phyloP scores from a whole-genome alignment of 1,140 invertebrate genomes.

The Scaptomyza montana region DNA sequence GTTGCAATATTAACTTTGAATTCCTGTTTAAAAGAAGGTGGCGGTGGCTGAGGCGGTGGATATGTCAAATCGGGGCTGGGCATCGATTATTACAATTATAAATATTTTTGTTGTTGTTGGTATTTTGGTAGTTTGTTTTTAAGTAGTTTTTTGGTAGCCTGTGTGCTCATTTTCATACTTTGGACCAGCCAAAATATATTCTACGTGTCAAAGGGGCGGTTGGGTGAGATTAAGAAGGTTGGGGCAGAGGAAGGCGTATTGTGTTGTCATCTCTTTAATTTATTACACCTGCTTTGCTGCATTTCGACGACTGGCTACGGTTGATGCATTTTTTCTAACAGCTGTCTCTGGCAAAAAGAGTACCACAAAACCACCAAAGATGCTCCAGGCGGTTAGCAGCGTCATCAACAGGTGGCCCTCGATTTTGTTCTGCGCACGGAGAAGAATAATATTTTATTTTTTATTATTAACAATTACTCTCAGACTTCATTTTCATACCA shows the following conservation, averaged over 20 bases:
- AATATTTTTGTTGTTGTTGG: conserved; percentile 24
- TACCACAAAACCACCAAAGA: conserved; percentile 84
- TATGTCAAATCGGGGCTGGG: conserved; percentile 52
- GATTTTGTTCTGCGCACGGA: conserved; percentile 78
- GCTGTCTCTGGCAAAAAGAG: conserved; percentile 81
- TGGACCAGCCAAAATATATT: conserved; percentile 82
- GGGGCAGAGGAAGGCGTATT: not conserved
- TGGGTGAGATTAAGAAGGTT: not conserved
- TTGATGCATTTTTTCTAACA: conserved; percentile 48
- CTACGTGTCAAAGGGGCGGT: conserved; percentile 12
- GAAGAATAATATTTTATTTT: not conserved
- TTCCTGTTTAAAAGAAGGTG: conserved; percentile 45
- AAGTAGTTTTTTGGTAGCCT: conserved; percentile 32
- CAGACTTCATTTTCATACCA: conserved; percentile 84
- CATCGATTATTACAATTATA: conserved; percentile 33
- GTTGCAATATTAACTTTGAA: conserved; percentile 34
- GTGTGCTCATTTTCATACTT: conserved; percentile 55
- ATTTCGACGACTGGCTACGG: conserved; percentile 43
- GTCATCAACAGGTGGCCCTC: conserved; percentile 83
- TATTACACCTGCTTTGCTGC: conserved; percentile 72
- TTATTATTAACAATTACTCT: not conserved
- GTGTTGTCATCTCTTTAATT: conserved; percentile 8
- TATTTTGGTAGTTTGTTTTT: conserved; percentile 17
- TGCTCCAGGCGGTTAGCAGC: conserved; percentile 83
- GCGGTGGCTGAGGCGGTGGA: conserved; percentile 63